Evolutionary conservation across 2,797 vertebrate species (phyloP).

Genomic region (Orientallactaga sibirica): DNA sequence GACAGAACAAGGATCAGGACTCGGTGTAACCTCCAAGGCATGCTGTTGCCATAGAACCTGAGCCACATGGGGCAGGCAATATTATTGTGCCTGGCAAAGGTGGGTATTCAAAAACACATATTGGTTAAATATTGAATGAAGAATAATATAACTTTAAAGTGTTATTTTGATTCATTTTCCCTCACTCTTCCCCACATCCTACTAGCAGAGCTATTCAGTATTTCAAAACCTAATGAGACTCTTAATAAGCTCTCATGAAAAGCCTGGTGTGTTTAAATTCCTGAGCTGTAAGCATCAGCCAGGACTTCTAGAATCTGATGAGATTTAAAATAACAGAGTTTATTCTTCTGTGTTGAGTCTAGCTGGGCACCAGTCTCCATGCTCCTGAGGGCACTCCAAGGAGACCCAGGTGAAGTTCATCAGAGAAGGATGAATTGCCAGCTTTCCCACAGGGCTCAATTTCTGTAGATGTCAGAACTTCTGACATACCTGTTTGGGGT

Average conservation of each 20-base stretch:
- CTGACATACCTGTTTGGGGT: constrained; percentile 45
- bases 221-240: constrained; percentile 69
- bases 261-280: constrained; percentile 59
- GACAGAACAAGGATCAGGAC: not conserved
- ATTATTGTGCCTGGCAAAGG: not conserved
- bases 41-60: not conserved
- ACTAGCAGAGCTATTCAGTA: constrained; percentile 53
- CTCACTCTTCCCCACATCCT: constrained; percentile 49
- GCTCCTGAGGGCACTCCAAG: constrained; percentile 34
- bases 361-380: not conserved
- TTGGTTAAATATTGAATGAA: constrained; percentile 56
- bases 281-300: constrained; percentile 53
- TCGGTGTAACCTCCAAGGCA: not conserved
- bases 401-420: constrained; percentile 28
- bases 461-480: constrained; percentile 72
- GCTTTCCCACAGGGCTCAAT: constrained; percentile 2
- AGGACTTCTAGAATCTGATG: constrained; percentile 37
- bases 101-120: not conserved
- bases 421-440: constrained; percentile 29
- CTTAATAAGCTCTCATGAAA: constrained; percentile 70
- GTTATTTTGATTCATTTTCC: constrained; percentile 60
- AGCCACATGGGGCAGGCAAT: not conserved
- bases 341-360: constrained; percentile 45
- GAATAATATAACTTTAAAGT: constrained; percentile 55
- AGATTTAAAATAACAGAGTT: constrained; percentile 51